These are phyloP conservation scores for Leuctra nigra DNA, from an alignment of 2,888 invertebrate species.

Conservation along the genomic window DNA sequence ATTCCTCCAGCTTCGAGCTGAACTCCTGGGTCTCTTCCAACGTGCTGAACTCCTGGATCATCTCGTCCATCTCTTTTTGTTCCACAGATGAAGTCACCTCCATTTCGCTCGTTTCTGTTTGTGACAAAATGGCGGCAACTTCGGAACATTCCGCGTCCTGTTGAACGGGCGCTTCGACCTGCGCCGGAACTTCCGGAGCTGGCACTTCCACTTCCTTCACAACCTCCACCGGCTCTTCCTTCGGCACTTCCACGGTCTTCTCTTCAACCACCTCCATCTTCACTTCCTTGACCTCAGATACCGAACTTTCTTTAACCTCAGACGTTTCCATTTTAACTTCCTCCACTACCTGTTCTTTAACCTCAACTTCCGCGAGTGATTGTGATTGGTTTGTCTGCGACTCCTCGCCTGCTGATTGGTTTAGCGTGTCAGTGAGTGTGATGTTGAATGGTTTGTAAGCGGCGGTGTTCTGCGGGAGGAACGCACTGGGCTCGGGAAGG, in stretches of 20 bases:
- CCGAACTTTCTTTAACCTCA: not conserved
- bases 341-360: not conserved
- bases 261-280: not conserved
- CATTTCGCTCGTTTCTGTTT: not conserved
- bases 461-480: slow-evolving; percentile 22
- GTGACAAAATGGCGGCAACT: too few relatives aligned
- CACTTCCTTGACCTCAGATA: not conserved
- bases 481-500: too few relatives aligned
- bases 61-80: not conserved
- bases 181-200: not conserved
- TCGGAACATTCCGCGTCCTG: too few relatives aligned
- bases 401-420: slow-evolving; percentile 13
- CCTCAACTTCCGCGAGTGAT: slow-evolving; percentile 15
- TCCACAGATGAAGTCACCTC: not conserved
- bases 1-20: not conserved
- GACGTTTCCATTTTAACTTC: not conserved
- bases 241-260: not conserved
- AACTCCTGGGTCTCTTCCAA: not conserved
- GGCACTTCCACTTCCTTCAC: not conserved
- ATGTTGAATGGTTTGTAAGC: not conserved
- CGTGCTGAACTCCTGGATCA: not conserved
- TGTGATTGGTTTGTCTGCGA: too few relatives aligned
- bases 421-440: slow-evolving; percentile 4
- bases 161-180: not conserved
- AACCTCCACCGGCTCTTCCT: not conserved